Percentiles rank a stretch among this genome's conserved stretches.
Evolutionary conservation across 2,113 vertebrate genomes (phyloP).

Genomic region (Coturnix japonica): DNA sequence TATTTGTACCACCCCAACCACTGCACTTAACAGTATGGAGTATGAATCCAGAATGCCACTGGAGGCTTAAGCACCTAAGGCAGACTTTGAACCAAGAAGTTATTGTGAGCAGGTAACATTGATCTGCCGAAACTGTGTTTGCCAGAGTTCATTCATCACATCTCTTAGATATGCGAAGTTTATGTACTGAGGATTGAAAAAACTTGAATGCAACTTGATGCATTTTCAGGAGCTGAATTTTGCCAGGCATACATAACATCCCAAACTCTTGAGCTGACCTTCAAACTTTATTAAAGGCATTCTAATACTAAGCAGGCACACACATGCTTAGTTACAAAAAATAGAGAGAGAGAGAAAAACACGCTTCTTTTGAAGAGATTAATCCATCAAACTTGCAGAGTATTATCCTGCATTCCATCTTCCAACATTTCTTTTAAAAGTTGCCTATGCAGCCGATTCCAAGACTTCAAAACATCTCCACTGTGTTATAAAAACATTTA

Average conservation of each 20-base stretch:
- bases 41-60: not conserved
- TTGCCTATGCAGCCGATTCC: not conserved
- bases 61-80: not conserved
- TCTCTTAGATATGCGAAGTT: not conserved
- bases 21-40: not conserved
- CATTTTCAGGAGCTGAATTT: not conserved
- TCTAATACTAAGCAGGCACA: not conserved
- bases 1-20: not conserved
- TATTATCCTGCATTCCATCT: not conserved
- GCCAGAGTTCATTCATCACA: not conserved
- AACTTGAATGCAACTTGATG: not conserved
- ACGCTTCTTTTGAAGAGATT: not conserved
- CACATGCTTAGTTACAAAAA: not conserved
- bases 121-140: not conserved
- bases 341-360: not conserved
- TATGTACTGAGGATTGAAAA: not conserved
- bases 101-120: not conserved
- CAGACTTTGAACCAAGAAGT: not conserved
- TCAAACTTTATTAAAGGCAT: not conserved
- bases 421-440: not conserved
- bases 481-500: not conserved
- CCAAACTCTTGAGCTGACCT: not conserved
- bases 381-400: not conserved
- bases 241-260: not conserved
- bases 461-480: not conserved